Evolutionary conservation across 2,113 vertebrate species (phyloP).

Genomic region (Mus pahari): DNA sequence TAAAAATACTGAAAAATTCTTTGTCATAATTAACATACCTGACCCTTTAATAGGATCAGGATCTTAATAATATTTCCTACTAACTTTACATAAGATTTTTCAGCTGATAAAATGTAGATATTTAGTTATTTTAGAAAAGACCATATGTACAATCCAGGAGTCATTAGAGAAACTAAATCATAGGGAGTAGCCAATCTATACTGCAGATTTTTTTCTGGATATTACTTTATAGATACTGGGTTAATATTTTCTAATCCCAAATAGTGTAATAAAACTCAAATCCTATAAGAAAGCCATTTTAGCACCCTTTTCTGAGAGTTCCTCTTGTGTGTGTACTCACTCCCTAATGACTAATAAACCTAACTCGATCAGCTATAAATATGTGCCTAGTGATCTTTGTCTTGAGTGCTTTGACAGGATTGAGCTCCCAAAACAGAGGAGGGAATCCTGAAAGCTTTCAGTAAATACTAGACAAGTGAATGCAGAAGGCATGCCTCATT

Average conservation of each 20-base stretch:
- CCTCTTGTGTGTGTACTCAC: not conserved
- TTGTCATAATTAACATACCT: not conserved
- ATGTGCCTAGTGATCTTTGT: not conserved
- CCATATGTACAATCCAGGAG: conserved; percentile 34
- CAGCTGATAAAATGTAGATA: conserved; percentile 2
- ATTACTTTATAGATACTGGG: conserved; percentile 23
- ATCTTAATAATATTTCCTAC: conserved; percentile 34
- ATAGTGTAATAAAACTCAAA: not conserved
- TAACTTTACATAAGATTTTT: conserved; percentile 37
- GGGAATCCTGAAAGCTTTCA: not conserved
- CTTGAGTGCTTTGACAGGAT: not conserved
- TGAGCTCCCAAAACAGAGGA: not conserved
- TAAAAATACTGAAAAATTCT: conserved; percentile 55
- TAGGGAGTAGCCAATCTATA: not conserved
- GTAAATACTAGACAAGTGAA: conserved; percentile 5
- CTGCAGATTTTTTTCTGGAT: not conserved
- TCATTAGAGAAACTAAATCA: conserved; percentile 18
- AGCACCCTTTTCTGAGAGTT: conserved; percentile 11
- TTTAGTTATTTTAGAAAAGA: conserved; percentile 37
- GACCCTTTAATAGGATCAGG: not conserved
- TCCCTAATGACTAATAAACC: not conserved
- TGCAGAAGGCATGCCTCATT: not conserved
- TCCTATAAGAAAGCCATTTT: not conserved
- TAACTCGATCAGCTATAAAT: conserved; percentile 19
- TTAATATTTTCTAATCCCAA: conserved; percentile 29